Evolutionary conservation across 53 echinoderm and acorn worm genomes (phyloP).

Genomic region (Hippasteria phrygiana): DNA sequence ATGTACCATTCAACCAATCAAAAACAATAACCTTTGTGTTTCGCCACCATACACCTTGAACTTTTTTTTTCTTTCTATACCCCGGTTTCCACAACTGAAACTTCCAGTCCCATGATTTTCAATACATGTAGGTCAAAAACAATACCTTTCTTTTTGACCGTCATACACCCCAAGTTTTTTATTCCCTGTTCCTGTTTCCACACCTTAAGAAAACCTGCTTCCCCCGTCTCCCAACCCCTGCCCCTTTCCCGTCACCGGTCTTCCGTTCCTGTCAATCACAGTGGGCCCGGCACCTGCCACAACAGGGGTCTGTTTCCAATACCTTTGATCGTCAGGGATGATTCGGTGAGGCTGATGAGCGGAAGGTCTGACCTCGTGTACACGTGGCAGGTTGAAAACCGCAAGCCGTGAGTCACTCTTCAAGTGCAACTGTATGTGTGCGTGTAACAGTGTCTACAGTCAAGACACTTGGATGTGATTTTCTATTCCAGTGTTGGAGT

Average conservation of each 20-base stretch:
- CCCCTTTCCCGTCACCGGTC: neutral
- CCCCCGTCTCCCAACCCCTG: neutral
- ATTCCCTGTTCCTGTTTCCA: neutral
- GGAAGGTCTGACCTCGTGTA: neutral
- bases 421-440: neutral
- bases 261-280: neutral
- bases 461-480: too few relatives aligned
- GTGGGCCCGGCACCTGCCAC: neutral
- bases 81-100: too few relatives aligned
- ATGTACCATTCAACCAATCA: too few relatives aligned
- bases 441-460: too few relatives aligned
- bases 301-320: slow-evolving; percentile 9
- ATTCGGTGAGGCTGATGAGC: neutral
- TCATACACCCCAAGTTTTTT: too few relatives aligned
- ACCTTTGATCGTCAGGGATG: neutral
- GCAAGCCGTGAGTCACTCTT: neutral
- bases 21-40: too few relatives aligned
- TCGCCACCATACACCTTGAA: too few relatives aligned
- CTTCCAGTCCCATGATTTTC: too few relatives aligned
- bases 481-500: too few relatives aligned
- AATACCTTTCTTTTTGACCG: too few relatives aligned
- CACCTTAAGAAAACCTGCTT: neutral
- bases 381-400: neutral
- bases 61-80: too few relatives aligned
- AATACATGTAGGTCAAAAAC: too few relatives aligned